These are phyloP conservation scores for Halesus radiatus DNA, from an alignment of 1,140 invertebrate genomes.

Conservation along the genomic window DNA sequence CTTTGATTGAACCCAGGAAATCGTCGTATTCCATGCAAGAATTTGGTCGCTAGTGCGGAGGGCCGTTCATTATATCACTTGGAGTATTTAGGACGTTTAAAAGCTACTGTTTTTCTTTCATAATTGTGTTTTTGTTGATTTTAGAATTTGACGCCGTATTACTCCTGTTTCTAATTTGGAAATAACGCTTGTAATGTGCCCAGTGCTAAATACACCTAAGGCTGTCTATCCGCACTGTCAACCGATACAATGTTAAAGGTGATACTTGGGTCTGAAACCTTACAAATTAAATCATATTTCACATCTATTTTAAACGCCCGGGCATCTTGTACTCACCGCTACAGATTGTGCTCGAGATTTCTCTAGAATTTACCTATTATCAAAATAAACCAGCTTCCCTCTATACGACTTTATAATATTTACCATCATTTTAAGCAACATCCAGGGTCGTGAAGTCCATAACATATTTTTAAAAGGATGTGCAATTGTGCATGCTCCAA, in stretches of 20 bases:
- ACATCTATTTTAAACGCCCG: slow-evolving; percentile 10
- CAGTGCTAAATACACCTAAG: background rate
- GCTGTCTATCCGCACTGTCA: background rate
- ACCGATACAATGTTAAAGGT: slow-evolving; percentile 1
- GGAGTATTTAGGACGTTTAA: background rate
- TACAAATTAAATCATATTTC: slow-evolving; percentile 7
- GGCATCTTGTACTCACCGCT: background rate
- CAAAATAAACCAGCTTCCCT: too few relatives aligned
- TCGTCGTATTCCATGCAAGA: background rate
- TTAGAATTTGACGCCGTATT: slow-evolving; percentile 57
- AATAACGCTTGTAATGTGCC: slow-evolving; percentile 42
- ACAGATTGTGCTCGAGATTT: background rate
- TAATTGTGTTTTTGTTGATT: slow-evolving; percentile 55
- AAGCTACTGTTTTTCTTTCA: slow-evolving; percentile 1
- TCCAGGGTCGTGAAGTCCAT: too few relatives aligned
- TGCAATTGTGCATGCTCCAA: too few relatives aligned
- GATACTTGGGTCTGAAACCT: background rate
- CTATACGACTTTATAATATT: too few relatives aligned
- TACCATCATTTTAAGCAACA: too few relatives aligned
- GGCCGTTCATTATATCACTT: background rate
- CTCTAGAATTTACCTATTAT: too few relatives aligned
- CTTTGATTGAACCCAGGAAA: background rate
- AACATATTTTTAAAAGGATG: too few relatives aligned
- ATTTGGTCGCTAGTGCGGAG: background rate
- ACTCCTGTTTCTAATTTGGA: slow-evolving; percentile 57